Evolutionary conservation across 1,140 invertebrate genomes (phyloP), one percentile per base, ranked within the genome.

Genomic region (Drosophila equinoxialis): DNA sequence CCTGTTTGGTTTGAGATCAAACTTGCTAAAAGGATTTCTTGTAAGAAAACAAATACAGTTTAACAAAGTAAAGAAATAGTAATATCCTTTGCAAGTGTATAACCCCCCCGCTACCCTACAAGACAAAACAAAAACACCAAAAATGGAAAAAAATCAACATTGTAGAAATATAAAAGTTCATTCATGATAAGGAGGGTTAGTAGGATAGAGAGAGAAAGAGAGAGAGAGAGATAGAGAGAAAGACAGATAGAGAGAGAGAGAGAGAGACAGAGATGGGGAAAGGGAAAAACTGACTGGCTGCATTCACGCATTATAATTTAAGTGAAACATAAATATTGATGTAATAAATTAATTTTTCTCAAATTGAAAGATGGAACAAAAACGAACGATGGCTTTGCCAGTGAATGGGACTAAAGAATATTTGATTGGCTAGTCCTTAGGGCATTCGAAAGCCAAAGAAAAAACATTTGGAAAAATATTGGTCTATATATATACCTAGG

Each of bases 301-400:
- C 85, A 89, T 89, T 89, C 84, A 89, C 84, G 84, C 84, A 89
- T 89, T 89, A 81, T 90, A 90, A 89, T 89, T 89, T 89, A 89
- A 89, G 84, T 89, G 84, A 90, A 89, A 89, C 84, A 89, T 89
- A 89, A 89, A 89, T 89, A 89, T 89, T 89, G 85, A 89, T 89
- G 77, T 80, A 89, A 89, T 89, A 89, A 89, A 89, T 89, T 89
- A 89, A 89, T 89, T 89, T 89, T 71, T 83, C 66, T 73, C 71
- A 78, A 90, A 89, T 80, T 76, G 77, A 87, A 87, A 74, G 72
- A 66, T 71, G 68, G 70, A 77, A 59, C 42, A 14, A 51, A 51
- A 51, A 20, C 45, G 17, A 51, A 23, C 17, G 7, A 48, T 20
- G 37, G 11, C 26, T 26, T 26, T 26, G 30, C 2, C 35, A 37